Evolutionary conservation across 2,113 vertebrate genomes (phyloP), one percentile per base, ranked within the genome.

Genomic region (Oryzias curvinotus): DNA sequence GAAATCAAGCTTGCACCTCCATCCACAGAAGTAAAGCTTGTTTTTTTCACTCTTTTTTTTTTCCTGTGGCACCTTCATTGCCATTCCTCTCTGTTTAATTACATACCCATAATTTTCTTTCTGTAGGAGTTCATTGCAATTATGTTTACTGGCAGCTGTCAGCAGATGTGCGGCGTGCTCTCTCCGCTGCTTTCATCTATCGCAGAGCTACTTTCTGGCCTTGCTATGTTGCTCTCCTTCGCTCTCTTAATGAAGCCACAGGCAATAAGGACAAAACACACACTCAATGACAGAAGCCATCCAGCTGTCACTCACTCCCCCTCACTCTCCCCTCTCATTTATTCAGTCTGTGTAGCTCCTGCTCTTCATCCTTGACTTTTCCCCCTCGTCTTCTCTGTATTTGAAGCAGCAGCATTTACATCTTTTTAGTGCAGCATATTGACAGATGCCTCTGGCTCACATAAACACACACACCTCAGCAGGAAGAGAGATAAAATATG

Each of bases 211-310:
- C 55, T 45, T 53, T 45, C 58, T 75, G 62, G 19, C 54, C 55
- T 51, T 1, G 1, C 2, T 30, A 44, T 50, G 57, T 67, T 14
- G 26, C 58, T 59, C 21, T n/a, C 19, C 52, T 25, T 57, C 57
- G 30, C 25, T 75, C 25, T 75, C 28, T 50, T 75, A 80, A 65
- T 73, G 57, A 76, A 72, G 57, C 68, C 45, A 62, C 42, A 56
- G 43, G 28, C 41, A 56, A 49, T 53, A 43, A 48, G 51, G 57
- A 48, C 63, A 56, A 50, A 72, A 75, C 36, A 49, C 67, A 50
- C 36, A 57, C 47, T 68, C 77, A 65, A 28, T 53, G 46, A 51
- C 43, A 54, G 50, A 64, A 48, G 7, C 17, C 23, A 65, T 51
- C 52, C 12, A 45, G 54, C 67, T 18, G 12, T 62, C 62, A 62